A percentile compares a stretch with the other conserved stretches of the same genome.
These are phyloP conservation scores for Liodrosophila aerea DNA, from an alignment of 2,888 invertebrate species.

Conservation along the genomic window DNA sequence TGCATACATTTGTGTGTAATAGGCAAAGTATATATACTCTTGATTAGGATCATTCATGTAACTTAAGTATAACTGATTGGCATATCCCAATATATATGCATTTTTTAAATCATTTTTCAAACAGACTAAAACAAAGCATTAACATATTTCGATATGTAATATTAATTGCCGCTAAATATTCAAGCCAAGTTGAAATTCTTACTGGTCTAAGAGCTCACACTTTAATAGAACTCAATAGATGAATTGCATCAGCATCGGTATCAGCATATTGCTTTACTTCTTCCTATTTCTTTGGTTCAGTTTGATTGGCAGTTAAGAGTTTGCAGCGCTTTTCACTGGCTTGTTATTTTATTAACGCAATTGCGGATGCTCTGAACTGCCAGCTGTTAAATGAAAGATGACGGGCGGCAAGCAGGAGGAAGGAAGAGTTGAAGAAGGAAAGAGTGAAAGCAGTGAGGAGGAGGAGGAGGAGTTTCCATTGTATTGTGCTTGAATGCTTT, in stretches of 20 bases:
- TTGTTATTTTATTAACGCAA: conserved; percentile 59
- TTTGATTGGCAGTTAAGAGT: conserved; percentile 56
- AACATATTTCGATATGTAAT: too few species aligned
- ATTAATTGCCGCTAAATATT: too few species aligned
- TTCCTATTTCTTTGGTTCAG: conserved; percentile 11
- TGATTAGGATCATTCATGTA: too few species aligned
- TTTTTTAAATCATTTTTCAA: too few species aligned
- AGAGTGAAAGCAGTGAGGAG: neutral
- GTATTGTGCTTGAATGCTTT: conserved; percentile 38
- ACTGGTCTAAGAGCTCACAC: too few species aligned
- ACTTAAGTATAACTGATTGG: too few species aligned
- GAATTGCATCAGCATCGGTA: conserved; percentile 41
- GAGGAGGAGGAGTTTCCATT: conserved; percentile 20
- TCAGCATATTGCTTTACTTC: neutral
- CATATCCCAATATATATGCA: too few species aligned
- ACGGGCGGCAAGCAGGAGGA: neutral
- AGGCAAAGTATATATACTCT: too few species aligned
- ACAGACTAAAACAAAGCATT: too few species aligned
- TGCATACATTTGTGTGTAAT: too few species aligned
- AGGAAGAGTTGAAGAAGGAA: neutral
- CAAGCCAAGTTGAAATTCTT: too few species aligned
- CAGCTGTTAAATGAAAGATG: conserved; percentile 3
- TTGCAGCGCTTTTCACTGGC: conserved; percentile 5
- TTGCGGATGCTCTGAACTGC: conserved; percentile 29
- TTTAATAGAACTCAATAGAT: conserved; percentile 35